A percentile compares a stretch with the other conserved stretches of the same genome.
Evolutionary conservation across 2,797 vertebrate species (phyloP).

Genomic region (Sebastiscus tertius): DNA sequence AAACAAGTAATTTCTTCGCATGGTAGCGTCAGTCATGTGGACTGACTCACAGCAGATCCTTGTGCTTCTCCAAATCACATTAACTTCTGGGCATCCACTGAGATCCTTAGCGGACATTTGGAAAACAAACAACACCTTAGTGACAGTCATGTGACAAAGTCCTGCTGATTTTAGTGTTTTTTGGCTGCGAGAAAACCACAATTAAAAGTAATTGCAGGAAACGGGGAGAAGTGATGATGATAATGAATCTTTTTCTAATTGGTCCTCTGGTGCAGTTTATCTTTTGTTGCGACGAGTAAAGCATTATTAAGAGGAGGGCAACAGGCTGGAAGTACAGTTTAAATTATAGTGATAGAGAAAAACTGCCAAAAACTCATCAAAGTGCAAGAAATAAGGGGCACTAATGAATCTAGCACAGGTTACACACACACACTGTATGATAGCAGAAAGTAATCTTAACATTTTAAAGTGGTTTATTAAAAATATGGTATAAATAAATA

Average conservation of each 20-base stretch:
- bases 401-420: neutral
- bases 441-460: neutral
- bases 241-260: conserved; percentile 46
- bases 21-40: conserved; percentile 22
- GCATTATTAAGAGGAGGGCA: conserved; percentile 11
- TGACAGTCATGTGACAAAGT: neutral
- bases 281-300: conserved; percentile 9
- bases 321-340: conserved; percentile 3
- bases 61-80: conserved; percentile 47
- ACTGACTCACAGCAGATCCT: conserved; percentile 32
- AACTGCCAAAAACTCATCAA: conserved; percentile 8
- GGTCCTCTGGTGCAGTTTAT: neutral
- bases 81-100: neutral
- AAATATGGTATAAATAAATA: conserved; percentile 79
- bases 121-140: neutral
- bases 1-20: neutral
- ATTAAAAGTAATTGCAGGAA: conserved; percentile 45
- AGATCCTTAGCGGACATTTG: conserved; percentile 5
- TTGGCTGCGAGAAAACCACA: conserved; percentile 2
- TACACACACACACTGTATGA: no score
- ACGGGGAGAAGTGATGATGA: conserved; percentile 26
- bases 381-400: neutral
- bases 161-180: conserved; percentile 1
- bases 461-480: conserved; percentile 71
- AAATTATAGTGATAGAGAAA: conserved; percentile 30